A percentile compares a stretch with the other conserved stretches of the same genome.
phyloP scores from a whole-genome alignment of 2,797 vertebrate species.

The Tamandua tetradactyla region DNA sequence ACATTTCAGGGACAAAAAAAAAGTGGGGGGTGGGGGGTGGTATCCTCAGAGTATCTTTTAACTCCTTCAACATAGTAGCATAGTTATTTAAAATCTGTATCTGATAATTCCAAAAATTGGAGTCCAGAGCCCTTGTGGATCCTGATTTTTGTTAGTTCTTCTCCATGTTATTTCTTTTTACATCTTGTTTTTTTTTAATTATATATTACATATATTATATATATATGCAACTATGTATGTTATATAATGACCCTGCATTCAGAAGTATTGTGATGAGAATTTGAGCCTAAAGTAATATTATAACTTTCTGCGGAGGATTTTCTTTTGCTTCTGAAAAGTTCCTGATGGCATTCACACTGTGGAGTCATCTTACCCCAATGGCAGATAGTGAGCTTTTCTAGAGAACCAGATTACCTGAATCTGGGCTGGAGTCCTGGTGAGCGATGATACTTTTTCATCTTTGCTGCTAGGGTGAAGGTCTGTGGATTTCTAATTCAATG shows the following conservation, averaged over 20 bases:
- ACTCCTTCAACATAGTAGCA: too few relatives aligned
- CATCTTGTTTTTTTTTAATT: not conserved
- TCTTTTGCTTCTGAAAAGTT: not conserved
- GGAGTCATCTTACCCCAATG: not conserved
- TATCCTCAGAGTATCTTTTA: too few relatives aligned
- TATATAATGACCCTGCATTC: not conserved
- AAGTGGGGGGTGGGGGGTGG: too few relatives aligned
- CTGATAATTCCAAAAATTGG: not conserved
- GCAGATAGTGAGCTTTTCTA: not conserved
- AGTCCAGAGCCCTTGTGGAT: too few relatives aligned
- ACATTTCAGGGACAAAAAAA: too few relatives aligned
- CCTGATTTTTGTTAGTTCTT: not conserved
- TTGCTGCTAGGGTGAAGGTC: too few relatives aligned
- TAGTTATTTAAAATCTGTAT: not conserved
- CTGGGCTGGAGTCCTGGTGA: not conserved
- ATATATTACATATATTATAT: too few relatives aligned
- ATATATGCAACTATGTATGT: too few relatives aligned
- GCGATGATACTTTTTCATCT: too few relatives aligned
- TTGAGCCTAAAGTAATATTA: not conserved
- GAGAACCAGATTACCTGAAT: accelerated
- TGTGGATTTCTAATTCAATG: not conserved
- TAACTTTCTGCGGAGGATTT: not conserved
- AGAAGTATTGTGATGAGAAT: not conserved
- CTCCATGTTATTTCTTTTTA: not conserved
- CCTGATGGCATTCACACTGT: not conserved